Conservation (phyloP, 2,797 vertebrate species). For the Xyrichtys novacula region DNA sequence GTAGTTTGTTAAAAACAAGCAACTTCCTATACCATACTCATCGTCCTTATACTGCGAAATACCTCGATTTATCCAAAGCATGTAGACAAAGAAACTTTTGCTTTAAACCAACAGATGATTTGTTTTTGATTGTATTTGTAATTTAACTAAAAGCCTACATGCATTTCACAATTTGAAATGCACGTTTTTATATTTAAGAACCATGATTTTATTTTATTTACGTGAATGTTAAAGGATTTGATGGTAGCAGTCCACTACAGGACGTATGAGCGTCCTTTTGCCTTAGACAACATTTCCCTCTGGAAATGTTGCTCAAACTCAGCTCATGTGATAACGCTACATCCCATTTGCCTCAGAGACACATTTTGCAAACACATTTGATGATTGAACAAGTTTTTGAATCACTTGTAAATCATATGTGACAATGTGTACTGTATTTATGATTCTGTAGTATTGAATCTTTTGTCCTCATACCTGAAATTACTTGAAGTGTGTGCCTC, state of each 20-base stretch:
- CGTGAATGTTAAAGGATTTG: conserved; percentile 35
- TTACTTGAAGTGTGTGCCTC: conserved; percentile 84
- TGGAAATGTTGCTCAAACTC: not conserved
- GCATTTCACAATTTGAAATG: conserved; percentile 69
- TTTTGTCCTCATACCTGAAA: conserved; percentile 75
- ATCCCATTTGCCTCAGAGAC: conserved; percentile 37
- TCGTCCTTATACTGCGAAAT: conserved; percentile 41
- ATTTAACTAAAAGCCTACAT: conserved; percentile 55
- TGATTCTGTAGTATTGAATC: conserved; percentile 43
- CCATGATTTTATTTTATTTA: conserved; percentile 52
- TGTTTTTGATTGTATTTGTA: conserved; percentile 61
- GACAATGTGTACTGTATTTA: conserved; percentile 43
- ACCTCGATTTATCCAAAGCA: conserved; percentile 69
- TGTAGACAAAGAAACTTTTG: conserved; percentile 62
- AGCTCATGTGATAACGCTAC: not conserved
- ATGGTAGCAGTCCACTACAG: not conserved
- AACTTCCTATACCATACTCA: conserved; percentile 11
- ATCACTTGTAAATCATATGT: conserved; percentile 23
- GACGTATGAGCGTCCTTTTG: not conserved
- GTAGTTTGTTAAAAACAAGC: too few species aligned
- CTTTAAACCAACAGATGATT: conserved; percentile 29
- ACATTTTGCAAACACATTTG: conserved; percentile 39
- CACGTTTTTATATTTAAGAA: conserved; percentile 78
- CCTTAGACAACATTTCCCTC: not conserved
- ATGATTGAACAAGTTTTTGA: conserved; percentile 46